Percentiles rank a stretch among this genome's conserved stretches.
Evolutionary conservation across 2,888 invertebrate genomes (phyloP).

Genomic region (Acleris laterana): DNA sequence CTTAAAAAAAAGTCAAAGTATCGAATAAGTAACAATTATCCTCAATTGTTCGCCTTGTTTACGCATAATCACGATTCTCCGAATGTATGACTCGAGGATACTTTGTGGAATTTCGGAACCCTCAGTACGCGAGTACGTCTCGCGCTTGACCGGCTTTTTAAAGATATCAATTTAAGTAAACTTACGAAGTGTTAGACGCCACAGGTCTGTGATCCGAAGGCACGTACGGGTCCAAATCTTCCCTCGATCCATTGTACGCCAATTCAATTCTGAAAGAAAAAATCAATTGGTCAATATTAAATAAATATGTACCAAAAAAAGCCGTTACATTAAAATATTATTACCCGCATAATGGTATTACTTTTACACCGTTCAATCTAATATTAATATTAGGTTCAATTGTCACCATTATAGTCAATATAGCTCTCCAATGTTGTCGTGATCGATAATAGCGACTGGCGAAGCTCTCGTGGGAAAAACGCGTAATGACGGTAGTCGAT

Average conservation of each 20-base stretch:
- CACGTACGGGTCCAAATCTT: slow-evolving; percentile 75
- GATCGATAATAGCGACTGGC: background rate
- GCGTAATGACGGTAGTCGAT: slow-evolving; percentile 9
- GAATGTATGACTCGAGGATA: no score
- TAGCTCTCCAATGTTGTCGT: background rate
- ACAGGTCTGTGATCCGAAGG: slow-evolving; percentile 73
- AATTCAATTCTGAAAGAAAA: slow-evolving; percentile 69
- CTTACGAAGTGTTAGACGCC: slow-evolving; percentile 72
- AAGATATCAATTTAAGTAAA: background rate
- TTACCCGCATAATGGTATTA: slow-evolving; percentile 30
- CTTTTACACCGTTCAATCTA: slow-evolving; percentile 3
- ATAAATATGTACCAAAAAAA: no score
- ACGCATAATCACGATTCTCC: no score
- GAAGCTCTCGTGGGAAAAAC: background rate
- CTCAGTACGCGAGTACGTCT: no score
- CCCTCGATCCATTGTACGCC: slow-evolving; percentile 77
- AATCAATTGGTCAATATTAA: slow-evolving; percentile 12
- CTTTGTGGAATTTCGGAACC: no score
- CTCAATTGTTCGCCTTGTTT: no score
- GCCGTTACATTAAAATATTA: no score
- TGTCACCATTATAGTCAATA: background rate
- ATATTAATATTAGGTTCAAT: background rate
- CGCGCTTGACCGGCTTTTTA: no score
- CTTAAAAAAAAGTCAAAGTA: no score
- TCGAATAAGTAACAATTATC: no score